phyloP scores from a whole-genome alignment of 2,888 invertebrate species.

The Nomada goodeniana region DNA sequence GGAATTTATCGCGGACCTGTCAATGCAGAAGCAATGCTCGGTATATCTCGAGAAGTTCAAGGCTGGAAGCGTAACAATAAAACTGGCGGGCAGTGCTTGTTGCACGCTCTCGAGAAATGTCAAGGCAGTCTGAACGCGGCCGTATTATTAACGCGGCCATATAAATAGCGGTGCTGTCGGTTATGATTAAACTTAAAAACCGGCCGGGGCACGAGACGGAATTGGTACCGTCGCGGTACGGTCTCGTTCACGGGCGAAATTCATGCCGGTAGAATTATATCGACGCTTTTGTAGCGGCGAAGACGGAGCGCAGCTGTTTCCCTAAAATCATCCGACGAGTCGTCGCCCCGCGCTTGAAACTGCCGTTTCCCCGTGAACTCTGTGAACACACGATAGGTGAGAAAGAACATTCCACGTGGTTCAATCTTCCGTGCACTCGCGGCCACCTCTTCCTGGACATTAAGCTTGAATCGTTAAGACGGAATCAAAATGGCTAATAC shows the following conservation, averaged over 20 bases:
- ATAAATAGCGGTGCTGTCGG: conserved; percentile 23
- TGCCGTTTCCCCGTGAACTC: conserved; percentile 28
- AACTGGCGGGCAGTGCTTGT: conserved; percentile 14
- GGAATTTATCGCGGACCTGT: too few relatives aligned
- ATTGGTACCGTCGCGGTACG: neutral
- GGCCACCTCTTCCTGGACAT: conserved; percentile 30
- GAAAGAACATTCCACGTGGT: conserved; percentile 28
- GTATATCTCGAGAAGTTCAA: conserved; percentile 19
- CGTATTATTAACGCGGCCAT: conserved; percentile 24
- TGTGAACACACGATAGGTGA: neutral
- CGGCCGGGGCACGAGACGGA: too few relatives aligned
- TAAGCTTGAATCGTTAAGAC: conserved; percentile 33
- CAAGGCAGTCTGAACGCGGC: conserved; percentile 57
- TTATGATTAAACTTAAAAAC: conserved; percentile 1
- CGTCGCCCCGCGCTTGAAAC: conserved; percentile 20
- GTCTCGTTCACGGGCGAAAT: conserved; percentile 1
- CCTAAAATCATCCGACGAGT: conserved; percentile 16
- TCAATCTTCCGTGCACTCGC: conserved; percentile 23
- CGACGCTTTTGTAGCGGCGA: neutral
- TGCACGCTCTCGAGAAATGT: conserved; percentile 56
- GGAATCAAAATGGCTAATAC: conserved; percentile 39
- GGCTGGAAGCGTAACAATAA: neutral
- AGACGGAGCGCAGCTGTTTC: neutral
- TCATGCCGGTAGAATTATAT: conserved; percentile 13
- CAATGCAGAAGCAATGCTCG: neutral